A percentile compares a stretch with the other conserved stretches of the same genome.
Conservation (phyloP, 2,888 invertebrate genomes). For the Scrobipalpa atriplicella region DNA sequence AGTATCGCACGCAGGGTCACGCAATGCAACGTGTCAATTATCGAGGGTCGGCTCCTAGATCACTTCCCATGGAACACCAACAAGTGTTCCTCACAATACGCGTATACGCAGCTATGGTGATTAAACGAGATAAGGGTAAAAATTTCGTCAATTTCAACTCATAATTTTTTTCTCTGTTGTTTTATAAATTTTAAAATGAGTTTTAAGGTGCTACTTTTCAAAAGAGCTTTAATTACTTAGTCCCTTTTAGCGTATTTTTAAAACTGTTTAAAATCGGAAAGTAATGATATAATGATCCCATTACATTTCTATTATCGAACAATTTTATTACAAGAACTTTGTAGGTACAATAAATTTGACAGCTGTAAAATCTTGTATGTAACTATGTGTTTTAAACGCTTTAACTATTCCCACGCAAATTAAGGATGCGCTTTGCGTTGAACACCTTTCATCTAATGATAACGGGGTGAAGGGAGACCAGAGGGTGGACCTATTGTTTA, state of each 20-base stretch:
- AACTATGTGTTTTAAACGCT: too few relatives aligned
- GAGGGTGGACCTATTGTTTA: constrained; percentile 20
- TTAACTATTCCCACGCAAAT: neutral
- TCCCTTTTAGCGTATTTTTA: too few relatives aligned
- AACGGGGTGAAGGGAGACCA: neutral
- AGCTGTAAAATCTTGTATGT: neutral
- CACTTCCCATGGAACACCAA: constrained; percentile 60
- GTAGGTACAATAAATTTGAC: too few relatives aligned
- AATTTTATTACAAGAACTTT: too few relatives aligned
- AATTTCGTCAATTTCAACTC: neutral
- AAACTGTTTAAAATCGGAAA: too few relatives aligned
- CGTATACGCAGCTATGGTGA: neutral
- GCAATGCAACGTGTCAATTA: constrained; percentile 62
- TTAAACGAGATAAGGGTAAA: neutral
- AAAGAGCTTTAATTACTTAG: too few relatives aligned
- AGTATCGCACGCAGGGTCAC: constrained; percentile 37
- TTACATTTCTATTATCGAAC: too few relatives aligned
- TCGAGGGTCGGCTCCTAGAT: constrained; percentile 38
- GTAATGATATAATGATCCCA: too few relatives aligned
- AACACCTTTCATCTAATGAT: constrained; percentile 22
- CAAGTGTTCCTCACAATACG: constrained; percentile 54
- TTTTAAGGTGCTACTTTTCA: too few relatives aligned
- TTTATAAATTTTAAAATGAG: too few relatives aligned
- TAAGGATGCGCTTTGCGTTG: neutral
- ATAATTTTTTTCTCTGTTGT: too few relatives aligned